Evolutionary conservation across 2,888 invertebrate species (phyloP).

Genomic region (Lissocephala sabroskyi): DNA sequence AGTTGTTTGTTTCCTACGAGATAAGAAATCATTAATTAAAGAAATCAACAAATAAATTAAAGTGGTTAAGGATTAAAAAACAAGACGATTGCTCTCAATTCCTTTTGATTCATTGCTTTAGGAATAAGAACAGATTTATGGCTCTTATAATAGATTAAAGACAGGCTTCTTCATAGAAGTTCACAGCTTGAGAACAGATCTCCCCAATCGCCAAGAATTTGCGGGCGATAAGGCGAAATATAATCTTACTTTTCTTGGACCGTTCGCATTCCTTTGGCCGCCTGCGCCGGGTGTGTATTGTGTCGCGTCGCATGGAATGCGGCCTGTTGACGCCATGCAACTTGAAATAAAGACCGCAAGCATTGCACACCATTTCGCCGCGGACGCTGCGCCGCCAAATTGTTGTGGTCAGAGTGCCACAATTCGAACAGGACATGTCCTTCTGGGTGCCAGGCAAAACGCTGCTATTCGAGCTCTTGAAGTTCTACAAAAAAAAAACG

Average conservation of each 20-base stretch:
- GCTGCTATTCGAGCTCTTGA: constrained; percentile 43
- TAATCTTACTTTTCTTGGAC: constrained; percentile 73
- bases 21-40: too few relatives aligned
- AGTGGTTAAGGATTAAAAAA: too few relatives aligned
- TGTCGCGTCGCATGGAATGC: constrained; percentile 95
- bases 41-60: too few relatives aligned
- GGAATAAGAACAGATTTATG: too few relatives aligned
- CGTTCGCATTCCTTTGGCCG: constrained; percentile 85
- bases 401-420: constrained; percentile 97
- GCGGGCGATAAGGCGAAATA: background rate
- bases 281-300: constrained; percentile 93
- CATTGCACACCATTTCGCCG: constrained; percentile 99
- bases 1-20: constrained; percentile 32
- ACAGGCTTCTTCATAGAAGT: too few relatives aligned
- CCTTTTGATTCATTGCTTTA: too few relatives aligned
- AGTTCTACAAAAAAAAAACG: constrained; percentile 23
- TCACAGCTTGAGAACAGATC: too few relatives aligned
- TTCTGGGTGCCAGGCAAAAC: constrained; percentile 62
- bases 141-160: too few relatives aligned
- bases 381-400: constrained; percentile 97
- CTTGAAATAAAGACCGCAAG: constrained; percentile 98
- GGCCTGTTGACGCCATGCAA: constrained; percentile 95
- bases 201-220: too few relatives aligned
- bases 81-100: too few relatives aligned
- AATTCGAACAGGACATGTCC: constrained; percentile 95